phyloP scores from a whole-genome alignment of 2,797 vertebrate species.

The Brachyrhaphis roseni region DNA sequence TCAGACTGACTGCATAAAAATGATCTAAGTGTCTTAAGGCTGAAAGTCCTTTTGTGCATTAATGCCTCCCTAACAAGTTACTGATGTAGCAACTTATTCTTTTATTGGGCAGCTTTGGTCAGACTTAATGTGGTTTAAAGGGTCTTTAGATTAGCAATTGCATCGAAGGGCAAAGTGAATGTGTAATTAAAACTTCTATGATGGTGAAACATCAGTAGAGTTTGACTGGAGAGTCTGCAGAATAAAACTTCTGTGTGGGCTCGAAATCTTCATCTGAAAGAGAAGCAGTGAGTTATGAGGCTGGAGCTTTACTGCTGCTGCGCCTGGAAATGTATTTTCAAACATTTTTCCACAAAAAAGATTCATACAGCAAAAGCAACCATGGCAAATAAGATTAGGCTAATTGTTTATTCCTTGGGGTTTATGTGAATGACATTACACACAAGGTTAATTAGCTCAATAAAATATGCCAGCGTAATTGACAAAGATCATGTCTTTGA shows the following conservation, averaged over 20 bases:
- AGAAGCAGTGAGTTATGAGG: background rate
- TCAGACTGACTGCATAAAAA: background rate
- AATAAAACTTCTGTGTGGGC: background rate
- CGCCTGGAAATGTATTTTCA: slow-evolving; percentile 31
- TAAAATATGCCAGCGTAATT: slow-evolving; percentile 56
- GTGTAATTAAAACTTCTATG: background rate
- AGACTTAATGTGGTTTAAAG: background rate
- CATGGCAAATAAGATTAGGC: slow-evolving; percentile 54
- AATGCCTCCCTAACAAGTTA: background rate
- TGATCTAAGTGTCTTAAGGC: background rate
- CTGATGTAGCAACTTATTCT: background rate
- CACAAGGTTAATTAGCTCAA: slow-evolving; percentile 69
- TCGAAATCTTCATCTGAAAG: background rate
- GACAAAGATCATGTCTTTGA: slow-evolving; percentile 69
- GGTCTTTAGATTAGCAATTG: background rate
- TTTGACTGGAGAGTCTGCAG: slow-evolving; percentile 1
- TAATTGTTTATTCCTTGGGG: slow-evolving; percentile 65
- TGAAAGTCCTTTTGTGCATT: too few relatives aligned
- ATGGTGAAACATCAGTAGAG: background rate
- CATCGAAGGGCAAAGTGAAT: background rate
- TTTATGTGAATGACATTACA: slow-evolving; percentile 56
- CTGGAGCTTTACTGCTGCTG: background rate
- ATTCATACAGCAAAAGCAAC: slow-evolving; percentile 24
- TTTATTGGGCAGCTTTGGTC: background rate
- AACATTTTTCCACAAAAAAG: slow-evolving; percentile 26